These are phyloP conservation scores for Parapsyche elsis DNA, from an alignment of 1,140 invertebrate genomes.

Conservation along the genomic window DNA sequence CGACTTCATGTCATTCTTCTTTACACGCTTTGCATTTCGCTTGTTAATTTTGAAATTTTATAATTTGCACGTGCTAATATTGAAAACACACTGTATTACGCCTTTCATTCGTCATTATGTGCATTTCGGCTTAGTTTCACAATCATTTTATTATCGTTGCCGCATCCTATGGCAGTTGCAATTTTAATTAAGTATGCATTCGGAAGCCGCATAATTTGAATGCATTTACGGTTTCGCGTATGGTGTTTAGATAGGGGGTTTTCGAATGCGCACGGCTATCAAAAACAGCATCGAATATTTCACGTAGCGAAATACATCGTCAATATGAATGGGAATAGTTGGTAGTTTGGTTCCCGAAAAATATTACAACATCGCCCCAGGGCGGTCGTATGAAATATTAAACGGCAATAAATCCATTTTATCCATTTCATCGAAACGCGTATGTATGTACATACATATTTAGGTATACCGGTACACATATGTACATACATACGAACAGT, in stretches of 20 bases:
- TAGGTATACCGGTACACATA: neutral
- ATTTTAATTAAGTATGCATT: too few species aligned
- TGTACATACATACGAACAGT: neutral
- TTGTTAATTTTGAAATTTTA: too few species aligned
- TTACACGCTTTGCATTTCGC: neutral
- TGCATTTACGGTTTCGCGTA: neutral
- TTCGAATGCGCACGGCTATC: neutral
- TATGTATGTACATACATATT: neutral
- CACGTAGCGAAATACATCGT: neutral
- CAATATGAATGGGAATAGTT: neutral
- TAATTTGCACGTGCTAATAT: too few species aligned
- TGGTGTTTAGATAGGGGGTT: neutral
- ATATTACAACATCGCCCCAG: constrained; percentile 26
- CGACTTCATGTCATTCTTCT: neutral
- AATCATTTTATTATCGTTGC: too few species aligned
- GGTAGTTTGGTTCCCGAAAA: constrained; percentile 10
- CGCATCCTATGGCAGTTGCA: too few species aligned
- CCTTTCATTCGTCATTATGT: too few species aligned
- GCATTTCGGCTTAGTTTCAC: too few species aligned
- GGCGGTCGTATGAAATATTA: constrained; percentile 31
- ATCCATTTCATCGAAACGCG: constrained; percentile 32
- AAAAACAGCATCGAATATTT: constrained; percentile 3
- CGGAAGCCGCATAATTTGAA: too few species aligned
- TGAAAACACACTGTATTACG: too few species aligned
- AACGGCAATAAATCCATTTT: constrained; percentile 40